Evolutionary conservation across 2,113 vertebrate genomes (phyloP).

Genomic region (Catagonus wagneri): DNA sequence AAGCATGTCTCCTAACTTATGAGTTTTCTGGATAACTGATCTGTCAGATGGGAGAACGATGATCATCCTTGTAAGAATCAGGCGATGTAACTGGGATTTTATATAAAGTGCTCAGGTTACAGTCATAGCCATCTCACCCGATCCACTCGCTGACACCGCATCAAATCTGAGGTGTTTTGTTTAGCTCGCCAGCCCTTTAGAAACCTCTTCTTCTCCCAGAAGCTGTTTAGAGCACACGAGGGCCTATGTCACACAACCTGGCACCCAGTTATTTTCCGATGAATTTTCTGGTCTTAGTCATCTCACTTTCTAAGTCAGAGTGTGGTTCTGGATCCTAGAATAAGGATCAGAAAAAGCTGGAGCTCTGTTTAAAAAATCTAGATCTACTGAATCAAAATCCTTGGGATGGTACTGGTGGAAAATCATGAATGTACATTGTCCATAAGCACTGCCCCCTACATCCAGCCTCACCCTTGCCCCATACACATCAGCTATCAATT

Average conservation of each 20-base stretch:
- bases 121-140: not conserved
- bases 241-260: not conserved
- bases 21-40: not conserved
- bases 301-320: not conserved
- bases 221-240: not conserved
- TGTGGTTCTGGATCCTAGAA: not conserved
- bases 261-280: not conserved
- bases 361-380: not conserved
- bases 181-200: not conserved
- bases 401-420: not conserved
- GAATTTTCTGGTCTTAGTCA: not conserved
- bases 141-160: too few species aligned
- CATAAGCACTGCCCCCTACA: not conserved
- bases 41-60: not conserved
- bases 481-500: not conserved
- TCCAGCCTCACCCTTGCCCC: not conserved
- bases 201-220: not conserved
- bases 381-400: not conserved
- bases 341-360: not conserved
- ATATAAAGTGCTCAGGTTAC: accelerated
- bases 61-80: not conserved
- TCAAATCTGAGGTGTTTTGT: not conserved
- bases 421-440: not conserved
- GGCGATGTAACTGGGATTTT: not conserved
- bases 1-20: not conserved